Evolutionary conservation across 2,888 invertebrate genomes (phyloP), one percentile per base, ranked within the genome.

Genomic region (Pemphredon lugubris): DNA sequence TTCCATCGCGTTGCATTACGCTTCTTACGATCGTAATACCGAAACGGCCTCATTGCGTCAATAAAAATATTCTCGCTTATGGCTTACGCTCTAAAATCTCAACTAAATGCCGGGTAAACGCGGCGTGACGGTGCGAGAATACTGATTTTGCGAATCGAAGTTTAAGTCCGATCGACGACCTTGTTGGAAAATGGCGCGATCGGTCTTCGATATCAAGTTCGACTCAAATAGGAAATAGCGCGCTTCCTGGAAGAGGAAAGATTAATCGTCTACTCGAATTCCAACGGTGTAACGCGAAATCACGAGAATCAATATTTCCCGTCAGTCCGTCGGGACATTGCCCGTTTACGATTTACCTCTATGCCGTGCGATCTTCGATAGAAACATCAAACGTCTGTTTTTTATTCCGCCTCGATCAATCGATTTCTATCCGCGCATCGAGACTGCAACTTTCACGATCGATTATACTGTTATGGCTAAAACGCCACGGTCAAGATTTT

Each of bases 141-240:
- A 13, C 0, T n/a, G 2, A 2, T 11, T 39, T 39, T 45, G n/a
- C 51, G 37, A 14, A 42, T 14, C 2, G 9, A 32, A 42, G 34
- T 44, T 21, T 51, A 64, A 54, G 50, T 57, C 21, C 50, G 50
- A 65, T 68, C 50, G 50, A 55, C 65, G 55, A 65, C 23, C 53
- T 20, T 13, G 18, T 9, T 21, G 18, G n/a, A 32, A 48, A 48
- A 26, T n/a, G 20, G 7, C 16, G 44, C 45, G 30, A 23, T 16
- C 57, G 45, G 47, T 51, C 23, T 40, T 50, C 21, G 44, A 13
- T 65, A 51, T 47, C 55, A 23, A 23, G 32, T 26, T 54, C 26
- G 37, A 48, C 59, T 32, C 26, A 40, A 48, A 30, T 16, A 13
- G 57, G 4, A 45, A 37, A 26, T 23, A 47, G 39, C 51, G 44